A percentile compares a stretch with the other conserved stretches of the same genome.
Conservation (phyloP, 2,113 vertebrate genomes). For the Grus americana region DNA sequence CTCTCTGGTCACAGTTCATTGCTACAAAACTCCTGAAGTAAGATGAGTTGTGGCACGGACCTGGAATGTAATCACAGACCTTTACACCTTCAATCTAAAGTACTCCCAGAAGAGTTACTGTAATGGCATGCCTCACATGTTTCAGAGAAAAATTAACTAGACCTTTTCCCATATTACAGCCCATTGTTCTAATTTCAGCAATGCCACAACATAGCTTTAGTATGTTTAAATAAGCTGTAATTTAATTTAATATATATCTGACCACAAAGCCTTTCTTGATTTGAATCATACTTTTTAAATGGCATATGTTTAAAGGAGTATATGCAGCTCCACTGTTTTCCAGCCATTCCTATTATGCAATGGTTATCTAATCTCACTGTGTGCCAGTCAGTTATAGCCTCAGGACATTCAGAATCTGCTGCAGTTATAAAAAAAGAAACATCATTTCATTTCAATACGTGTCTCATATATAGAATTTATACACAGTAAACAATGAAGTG, state of each 20-base stretch:
- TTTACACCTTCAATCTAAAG: slow-evolving; percentile 25
- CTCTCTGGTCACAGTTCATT: slow-evolving; percentile 42
- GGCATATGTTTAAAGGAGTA: neutral
- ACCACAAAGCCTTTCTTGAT: neutral
- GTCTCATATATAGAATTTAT: neutral
- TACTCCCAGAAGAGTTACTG: slow-evolving; percentile 2
- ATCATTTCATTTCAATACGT: neutral
- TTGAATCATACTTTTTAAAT: neutral
- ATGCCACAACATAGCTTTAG: neutral
- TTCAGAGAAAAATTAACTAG: slow-evolving; percentile 8
- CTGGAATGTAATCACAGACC: slow-evolving; percentile 48
- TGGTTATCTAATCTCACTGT: neutral
- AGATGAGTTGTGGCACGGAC: slow-evolving; percentile 10
- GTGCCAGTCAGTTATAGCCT: slow-evolving; percentile 6
- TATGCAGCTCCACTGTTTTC: neutral
- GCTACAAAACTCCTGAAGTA: slow-evolving; percentile 10
- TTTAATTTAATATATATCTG: neutral
- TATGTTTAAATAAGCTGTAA: neutral
- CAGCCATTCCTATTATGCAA: neutral
- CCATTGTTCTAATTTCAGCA: neutral
- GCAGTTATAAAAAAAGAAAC: neutral
- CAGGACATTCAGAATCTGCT: neutral
- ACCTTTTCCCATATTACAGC: neutral
- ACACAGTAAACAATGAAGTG: neutral
- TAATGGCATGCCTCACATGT: neutral